Conservation (phyloP, 2,888 invertebrate species). For the Tolmerus cingulatus region DNA sequence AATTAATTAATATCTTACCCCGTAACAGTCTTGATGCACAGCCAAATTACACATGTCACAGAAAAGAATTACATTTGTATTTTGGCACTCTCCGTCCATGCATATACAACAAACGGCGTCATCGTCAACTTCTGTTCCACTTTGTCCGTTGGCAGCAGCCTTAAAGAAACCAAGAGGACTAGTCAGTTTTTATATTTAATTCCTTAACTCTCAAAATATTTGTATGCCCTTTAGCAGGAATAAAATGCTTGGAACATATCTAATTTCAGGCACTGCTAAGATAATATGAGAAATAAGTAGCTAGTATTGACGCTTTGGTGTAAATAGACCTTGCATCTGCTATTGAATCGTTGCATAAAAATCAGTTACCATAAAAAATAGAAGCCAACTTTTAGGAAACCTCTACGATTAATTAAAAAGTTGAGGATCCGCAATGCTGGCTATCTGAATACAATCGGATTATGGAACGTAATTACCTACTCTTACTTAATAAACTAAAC, state of each 20-base stretch:
- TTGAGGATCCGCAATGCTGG: no score
- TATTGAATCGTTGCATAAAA: no score
- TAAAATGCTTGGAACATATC: background rate
- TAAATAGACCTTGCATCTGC: no score
- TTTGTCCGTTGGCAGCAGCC: conserved; percentile 75
- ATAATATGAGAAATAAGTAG: no score
- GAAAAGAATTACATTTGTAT: conserved; percentile 97
- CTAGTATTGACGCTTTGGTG: no score
- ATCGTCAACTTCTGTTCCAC: conserved; percentile 87
- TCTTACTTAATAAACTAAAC: no score
- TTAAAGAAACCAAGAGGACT: background rate
- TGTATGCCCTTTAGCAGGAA: background rate
- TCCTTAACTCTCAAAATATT: background rate
- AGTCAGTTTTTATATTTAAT: background rate
- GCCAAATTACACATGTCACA: conserved; percentile 99
- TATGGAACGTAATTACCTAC: no score
- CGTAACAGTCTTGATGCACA: conserved; percentile 99
- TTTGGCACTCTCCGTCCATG: conserved; percentile 98
- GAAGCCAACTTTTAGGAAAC: no score
- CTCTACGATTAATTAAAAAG: no score
- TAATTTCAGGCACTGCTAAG: no score
- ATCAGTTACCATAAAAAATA: no score
- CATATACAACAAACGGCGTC: conserved; percentile 99
- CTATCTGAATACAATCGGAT: no score
- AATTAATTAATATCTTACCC: conserved; percentile 67